Percentiles rank a stretch among this genome's conserved stretches.
Conservation (phyloP, 2,888 invertebrate species). For the Drosophila neotestacea region DNA sequence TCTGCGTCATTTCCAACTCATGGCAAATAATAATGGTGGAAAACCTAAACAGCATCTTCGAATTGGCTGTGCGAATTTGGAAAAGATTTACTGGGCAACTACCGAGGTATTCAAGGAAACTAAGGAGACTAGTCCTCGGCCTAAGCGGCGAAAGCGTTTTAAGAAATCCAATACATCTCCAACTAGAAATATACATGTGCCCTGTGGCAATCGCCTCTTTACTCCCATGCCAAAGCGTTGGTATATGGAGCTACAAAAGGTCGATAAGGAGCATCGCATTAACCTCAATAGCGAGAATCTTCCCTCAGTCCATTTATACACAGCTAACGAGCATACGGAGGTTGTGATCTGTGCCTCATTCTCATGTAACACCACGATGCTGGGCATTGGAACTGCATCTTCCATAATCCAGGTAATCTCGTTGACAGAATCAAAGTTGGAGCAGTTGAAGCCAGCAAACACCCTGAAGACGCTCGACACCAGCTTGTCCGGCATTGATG, state of each 20-base stretch:
- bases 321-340: constrained; percentile 13
- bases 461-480: constrained; percentile 36
- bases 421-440: constrained; percentile 48
- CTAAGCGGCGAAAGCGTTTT: constrained; percentile 29
- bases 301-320: constrained; percentile 60
- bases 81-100: constrained; percentile 34
- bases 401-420: constrained; percentile 48
- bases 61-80: constrained; percentile 9
- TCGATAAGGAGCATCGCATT: constrained; percentile 56
- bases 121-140: constrained; percentile 19
- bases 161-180: constrained; percentile 31
- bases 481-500: constrained; percentile 46
- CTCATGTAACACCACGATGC: constrained; percentile 48
- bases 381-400: constrained; percentile 52
- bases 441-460: constrained; percentile 50
- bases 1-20: constrained; percentile 29
- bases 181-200: constrained; percentile 23
- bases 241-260: constrained; percentile 46
- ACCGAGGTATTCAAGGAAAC: constrained; percentile 23
- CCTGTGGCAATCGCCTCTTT: constrained; percentile 32
- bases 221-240: constrained; percentile 47
- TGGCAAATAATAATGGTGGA: background rate
- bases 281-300: constrained; percentile 25
- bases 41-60: constrained; percentile 24
- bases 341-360: constrained; percentile 52